These are phyloP conservation scores for Eupithecia inturbata DNA, from an alignment of 2,888 invertebrate genomes.

Conservation along the genomic window DNA sequence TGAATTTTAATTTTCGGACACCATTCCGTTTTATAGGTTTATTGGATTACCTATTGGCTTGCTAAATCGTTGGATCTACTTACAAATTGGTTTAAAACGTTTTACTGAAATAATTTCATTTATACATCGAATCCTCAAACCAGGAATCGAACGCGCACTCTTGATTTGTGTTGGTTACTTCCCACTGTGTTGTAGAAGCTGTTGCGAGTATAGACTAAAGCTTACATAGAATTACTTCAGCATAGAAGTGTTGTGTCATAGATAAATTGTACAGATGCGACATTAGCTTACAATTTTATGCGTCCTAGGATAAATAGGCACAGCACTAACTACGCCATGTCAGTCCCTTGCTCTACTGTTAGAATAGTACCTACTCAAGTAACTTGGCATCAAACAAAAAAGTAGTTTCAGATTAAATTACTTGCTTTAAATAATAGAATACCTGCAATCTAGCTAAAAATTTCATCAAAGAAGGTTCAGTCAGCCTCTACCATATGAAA, in stretches of 20 bases:
- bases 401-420: no score
- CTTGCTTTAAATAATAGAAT: no score
- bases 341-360: no score
- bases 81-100: neutral
- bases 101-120: neutral
- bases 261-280: neutral
- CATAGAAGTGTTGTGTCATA: conserved; percentile 8
- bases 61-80: neutral
- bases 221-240: neutral
- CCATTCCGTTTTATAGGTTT: conserved; percentile 14
- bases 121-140: neutral
- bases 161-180: neutral
- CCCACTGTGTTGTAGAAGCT: neutral
- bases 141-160: neutral
- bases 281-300: no score
- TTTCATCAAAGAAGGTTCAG: no score
- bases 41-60: conserved; percentile 8
- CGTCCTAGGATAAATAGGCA: no score
- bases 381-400: no score
- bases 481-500: no score
- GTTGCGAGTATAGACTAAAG: neutral
- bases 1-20: conserved; percentile 17
- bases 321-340: no score
- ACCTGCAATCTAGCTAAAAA: no score
- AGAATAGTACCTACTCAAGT: no score